Evolutionary conservation across 2,888 invertebrate species (phyloP), one percentile per base, ranked within the genome.

Genomic region (Acanthosepion pharaonis): DNA sequence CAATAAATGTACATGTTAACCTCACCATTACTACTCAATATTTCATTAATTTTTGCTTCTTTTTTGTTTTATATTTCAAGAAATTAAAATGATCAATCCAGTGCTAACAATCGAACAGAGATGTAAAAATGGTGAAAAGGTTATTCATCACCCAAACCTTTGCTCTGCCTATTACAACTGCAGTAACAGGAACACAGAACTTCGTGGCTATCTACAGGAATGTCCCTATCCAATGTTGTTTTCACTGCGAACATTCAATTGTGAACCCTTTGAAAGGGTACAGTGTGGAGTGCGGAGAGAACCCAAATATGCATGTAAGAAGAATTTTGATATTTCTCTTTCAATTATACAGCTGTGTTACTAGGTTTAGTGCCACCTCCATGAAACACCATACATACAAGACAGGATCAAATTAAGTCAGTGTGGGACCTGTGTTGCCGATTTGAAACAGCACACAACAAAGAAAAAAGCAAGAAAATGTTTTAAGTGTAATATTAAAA

Each of bases 131-230:
- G 92, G 92, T 4, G 92, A 49, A 11, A 48, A 25, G 11, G 23
- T 92, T 15, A 51, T 96, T 8, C 95, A 96, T 91, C 96, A 97
- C 95, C 96, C 96, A 1, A 95, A 95, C 93, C 96, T 96, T 94
- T 97, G 96, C 94, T 96, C 96, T 91, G 95, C 96, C 92, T 96
- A 96, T 95, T 96, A 96, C 95, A 96, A 97, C 96, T 97, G 96
- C 92, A 96, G 96, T 49, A 91, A 95, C 11, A 8, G 9, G 5
- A n/a, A 51, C 51, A 25, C 95, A 95, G 9, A 95, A 95, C 94
- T 95, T 95, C 48, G 95, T 95, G 95, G 55, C 94, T 94, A 96
- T 94, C n/a, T 96, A 95, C n/a, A 49, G 94, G 96, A 96, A 95
- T 96, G 96, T 33, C 95, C 96, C 8, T 96, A 96, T 94, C 96